Conservation (phyloP, 2,888 invertebrate species). For the Griposia aprilina region DNA sequence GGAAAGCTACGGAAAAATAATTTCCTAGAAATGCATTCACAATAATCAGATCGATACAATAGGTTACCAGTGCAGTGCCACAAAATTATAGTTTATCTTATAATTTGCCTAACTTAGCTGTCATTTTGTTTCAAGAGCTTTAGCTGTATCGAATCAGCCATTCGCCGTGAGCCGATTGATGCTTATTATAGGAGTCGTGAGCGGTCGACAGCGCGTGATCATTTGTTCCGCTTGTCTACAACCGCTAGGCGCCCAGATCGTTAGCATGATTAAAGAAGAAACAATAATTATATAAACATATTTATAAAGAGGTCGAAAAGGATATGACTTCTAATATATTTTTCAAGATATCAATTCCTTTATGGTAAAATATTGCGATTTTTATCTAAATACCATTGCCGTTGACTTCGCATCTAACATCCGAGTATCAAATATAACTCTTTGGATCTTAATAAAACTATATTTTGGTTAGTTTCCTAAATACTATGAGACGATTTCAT, state of each 20-base stretch:
- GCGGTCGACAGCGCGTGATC: conserved; percentile 44
- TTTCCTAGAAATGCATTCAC: conserved; percentile 24
- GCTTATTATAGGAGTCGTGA: conserved; percentile 10
- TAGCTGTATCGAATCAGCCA: conserved; percentile 9
- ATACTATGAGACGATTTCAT: conserved; percentile 84
- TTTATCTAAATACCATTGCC: conserved; percentile 16
- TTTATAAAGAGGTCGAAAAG: conserved; percentile 23
- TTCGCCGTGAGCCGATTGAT: conserved; percentile 13
- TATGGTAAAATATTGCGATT: conserved; percentile 20
- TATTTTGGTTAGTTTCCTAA: conserved; percentile 66
- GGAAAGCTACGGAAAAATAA: conserved; percentile 19
- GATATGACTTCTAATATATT: background rate
- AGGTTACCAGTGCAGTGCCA: background rate
- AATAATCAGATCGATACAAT: conserved; percentile 22
- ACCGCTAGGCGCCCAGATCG: conserved; percentile 20
- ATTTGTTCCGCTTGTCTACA: conserved; percentile 58
- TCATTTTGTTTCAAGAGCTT: conserved; percentile 14
- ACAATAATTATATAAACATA: conserved; percentile 20
- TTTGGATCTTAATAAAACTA: conserved; percentile 63
- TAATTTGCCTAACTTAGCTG: conserved; percentile 15
- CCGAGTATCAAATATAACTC: conserved; percentile 65
- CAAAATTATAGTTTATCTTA: background rate
- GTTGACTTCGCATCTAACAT: conserved; percentile 30
- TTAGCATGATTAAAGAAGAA: conserved; percentile 24
- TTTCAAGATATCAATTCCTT: conserved; percentile 25